phyloP scores from a whole-genome alignment of 1,140 invertebrate species.

The Phthorimaea operculella region DNA sequence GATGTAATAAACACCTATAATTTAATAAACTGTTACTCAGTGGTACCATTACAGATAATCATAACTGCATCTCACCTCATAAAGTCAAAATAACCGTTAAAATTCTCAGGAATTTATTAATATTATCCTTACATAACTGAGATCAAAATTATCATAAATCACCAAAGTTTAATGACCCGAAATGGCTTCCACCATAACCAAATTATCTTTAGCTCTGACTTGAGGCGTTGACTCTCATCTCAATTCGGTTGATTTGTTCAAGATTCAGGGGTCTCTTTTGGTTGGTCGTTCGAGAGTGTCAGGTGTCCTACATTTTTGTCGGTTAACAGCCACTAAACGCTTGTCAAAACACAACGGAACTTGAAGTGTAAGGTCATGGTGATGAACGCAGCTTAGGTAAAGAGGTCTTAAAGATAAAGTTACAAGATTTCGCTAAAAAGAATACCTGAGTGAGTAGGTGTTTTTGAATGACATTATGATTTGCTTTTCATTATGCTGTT shows the following conservation, averaged over 20 bases:
- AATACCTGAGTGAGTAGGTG: too few species aligned
- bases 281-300: background rate
- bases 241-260: background rate
- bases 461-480: too few species aligned
- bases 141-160: background rate
- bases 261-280: background rate
- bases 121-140: background rate
- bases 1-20: too few species aligned
- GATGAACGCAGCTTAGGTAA: too few species aligned
- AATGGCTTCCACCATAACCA: background rate
- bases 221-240: too few species aligned
- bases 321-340: background rate
- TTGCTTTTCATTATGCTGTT: too few species aligned
- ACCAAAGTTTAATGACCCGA: background rate
- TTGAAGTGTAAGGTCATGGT: background rate
- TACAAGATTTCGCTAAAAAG: too few species aligned
- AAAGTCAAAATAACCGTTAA: background rate
- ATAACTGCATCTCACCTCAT: too few species aligned
- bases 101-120: background rate
- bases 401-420: too few species aligned
- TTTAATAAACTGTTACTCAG: too few species aligned
- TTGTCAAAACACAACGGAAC: conserved; percentile 1
- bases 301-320: conserved; percentile 1
- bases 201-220: background rate
- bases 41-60: too few species aligned